Evolutionary conservation across 1,140 invertebrate species (phyloP).

Genomic region (Drosophila varians): DNA sequence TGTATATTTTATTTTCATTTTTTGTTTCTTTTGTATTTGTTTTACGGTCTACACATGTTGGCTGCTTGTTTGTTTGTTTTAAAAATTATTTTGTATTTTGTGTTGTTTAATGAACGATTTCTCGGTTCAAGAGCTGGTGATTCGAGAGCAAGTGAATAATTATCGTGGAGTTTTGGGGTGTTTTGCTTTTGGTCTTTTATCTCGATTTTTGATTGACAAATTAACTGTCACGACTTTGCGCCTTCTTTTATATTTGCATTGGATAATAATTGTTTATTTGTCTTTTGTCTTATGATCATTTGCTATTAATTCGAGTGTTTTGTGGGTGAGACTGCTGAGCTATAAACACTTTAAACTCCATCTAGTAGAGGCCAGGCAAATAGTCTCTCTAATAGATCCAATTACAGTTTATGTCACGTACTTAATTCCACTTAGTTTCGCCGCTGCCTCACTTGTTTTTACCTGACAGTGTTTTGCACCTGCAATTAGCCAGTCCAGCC

Average conservation of each 20-base stretch:
- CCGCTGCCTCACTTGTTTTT: constrained; percentile 26
- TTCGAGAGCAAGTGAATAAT: constrained; percentile 71
- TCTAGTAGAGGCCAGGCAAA: constrained; percentile 32
- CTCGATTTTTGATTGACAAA: constrained; percentile 60
- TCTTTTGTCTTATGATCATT: constrained; percentile 29
- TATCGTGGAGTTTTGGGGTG: constrained; percentile 58
- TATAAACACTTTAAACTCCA: constrained; percentile 53
- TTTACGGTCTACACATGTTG: constrained; percentile 67
- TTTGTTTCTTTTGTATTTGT: too few species aligned
- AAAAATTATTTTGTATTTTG: constrained; percentile 55
- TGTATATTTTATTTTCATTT: constrained; percentile 81
- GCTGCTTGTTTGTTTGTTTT: constrained; percentile 76
- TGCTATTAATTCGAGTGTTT: constrained; percentile 32
- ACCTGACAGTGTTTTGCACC: constrained; percentile 50
- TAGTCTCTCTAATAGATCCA: constrained; percentile 69
- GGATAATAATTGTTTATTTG: constrained; percentile 57
- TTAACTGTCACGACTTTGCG: constrained; percentile 66
- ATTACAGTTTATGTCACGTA: constrained; percentile 78
- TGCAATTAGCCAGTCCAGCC: constrained; percentile 72
- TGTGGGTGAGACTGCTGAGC: neutral
- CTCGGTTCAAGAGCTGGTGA: constrained; percentile 37
- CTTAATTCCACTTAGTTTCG: constrained; percentile 74
- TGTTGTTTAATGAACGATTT: constrained; percentile 74
- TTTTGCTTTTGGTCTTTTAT: constrained; percentile 20
- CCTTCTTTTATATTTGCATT: constrained; percentile 36